phyloP scores from a whole-genome alignment of 2,113 vertebrate genomes.

The Pelecanoides urinatrix region DNA sequence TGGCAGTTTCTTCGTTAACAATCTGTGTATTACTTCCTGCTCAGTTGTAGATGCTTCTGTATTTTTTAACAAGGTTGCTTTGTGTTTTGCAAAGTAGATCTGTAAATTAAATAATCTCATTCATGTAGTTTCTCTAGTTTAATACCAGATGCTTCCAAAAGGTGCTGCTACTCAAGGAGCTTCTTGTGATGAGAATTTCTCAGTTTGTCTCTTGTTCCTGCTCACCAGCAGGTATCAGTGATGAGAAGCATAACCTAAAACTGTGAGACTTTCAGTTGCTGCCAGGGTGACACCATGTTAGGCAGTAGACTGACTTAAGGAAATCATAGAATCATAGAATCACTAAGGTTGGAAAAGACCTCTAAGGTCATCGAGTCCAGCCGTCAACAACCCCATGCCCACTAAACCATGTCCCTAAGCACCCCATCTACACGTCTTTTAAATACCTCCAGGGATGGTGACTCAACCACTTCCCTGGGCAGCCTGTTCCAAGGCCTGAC shows the following conservation, averaged over 20 bases:
- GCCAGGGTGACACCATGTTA: neutral
- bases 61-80: neutral
- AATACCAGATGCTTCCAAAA: neutral
- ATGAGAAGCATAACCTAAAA: neutral
- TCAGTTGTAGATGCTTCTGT: neutral
- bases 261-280: neutral
- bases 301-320: neutral
- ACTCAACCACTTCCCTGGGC: too few relatives aligned
- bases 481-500: too few relatives aligned
- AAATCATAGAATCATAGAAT: too few relatives aligned
- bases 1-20: neutral
- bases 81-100: neutral
- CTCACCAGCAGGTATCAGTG: neutral
- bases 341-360: too few relatives aligned
- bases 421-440: too few relatives aligned
- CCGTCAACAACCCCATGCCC: too few relatives aligned
- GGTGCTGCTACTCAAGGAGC: neutral
- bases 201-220: neutral
- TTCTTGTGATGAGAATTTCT: neutral
- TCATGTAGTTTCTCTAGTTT: neutral
- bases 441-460: too few relatives aligned
- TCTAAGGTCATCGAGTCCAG: too few relatives aligned
- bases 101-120: neutral
- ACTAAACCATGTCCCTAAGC: too few relatives aligned
- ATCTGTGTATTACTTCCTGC: neutral